A percentile compares a stretch with the other conserved stretches of the same genome.
Evolutionary conservation across 2,797 vertebrate genomes (phyloP).

Genomic region (Eidolon dupreanum): DNA sequence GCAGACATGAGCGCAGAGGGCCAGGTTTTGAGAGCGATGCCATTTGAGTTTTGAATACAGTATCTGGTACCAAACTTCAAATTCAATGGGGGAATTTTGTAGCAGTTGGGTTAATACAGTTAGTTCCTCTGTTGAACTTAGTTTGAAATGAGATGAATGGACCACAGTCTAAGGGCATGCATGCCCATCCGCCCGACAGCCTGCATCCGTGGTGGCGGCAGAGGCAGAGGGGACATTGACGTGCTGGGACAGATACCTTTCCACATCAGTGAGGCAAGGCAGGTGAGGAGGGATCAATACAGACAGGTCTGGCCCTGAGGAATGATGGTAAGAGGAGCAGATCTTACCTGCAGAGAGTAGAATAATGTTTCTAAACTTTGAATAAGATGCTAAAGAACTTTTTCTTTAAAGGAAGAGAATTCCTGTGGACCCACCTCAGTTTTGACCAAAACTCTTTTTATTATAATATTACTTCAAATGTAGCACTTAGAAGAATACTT

Average conservation of each 20-base stretch:
- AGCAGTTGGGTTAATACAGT: not conserved
- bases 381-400: not conserved
- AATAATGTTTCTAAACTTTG: not conserved
- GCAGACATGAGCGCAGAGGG: not conserved
- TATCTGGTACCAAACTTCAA: not conserved
- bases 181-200: not conserved
- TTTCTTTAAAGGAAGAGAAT: not conserved
- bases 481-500: not conserved
- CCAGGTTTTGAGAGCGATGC: not conserved
- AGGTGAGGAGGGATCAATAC: accelerated
- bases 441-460: not conserved
- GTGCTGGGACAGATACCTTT: not conserved
- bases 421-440: not conserved
- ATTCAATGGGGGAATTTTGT: not conserved
- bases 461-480: not conserved
- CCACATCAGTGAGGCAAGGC: too few relatives aligned
- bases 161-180: not conserved
- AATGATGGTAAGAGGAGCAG: not conserved
- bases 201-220: not conserved
- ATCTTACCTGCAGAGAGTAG: not conserved
- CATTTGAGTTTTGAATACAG: not conserved
- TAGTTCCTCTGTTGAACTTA: not conserved
- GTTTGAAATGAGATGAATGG: not conserved
- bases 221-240: not conserved
- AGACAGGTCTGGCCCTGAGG: not conserved